Conservation (phyloP, 2,797 vertebrate genomes). For the Microctenopoma lineatum region DNA sequence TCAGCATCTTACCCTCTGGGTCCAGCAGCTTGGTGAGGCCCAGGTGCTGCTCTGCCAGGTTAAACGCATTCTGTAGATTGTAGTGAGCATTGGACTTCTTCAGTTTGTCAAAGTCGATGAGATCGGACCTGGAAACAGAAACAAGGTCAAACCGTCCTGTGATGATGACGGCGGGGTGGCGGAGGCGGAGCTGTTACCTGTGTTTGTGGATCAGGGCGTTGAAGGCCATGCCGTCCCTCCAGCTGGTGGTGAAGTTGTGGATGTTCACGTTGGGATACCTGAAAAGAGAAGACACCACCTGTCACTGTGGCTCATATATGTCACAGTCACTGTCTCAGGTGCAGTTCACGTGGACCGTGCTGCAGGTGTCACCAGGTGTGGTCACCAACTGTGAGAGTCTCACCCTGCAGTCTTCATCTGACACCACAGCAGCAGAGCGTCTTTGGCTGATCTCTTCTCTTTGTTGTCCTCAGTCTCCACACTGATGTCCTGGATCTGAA, state of each 20-base stretch:
- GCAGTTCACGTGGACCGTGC: too few relatives aligned
- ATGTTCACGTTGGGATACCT: slow-evolving; percentile 96
- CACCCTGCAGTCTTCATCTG: slow-evolving; percentile 99
- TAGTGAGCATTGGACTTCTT: slow-evolving; percentile 98
- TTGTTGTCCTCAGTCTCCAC: slow-evolving; percentile 98
- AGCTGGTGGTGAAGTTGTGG: slow-evolving; percentile 94
- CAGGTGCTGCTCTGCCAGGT: slow-evolving; percentile 95
- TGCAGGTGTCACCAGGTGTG: too few relatives aligned
- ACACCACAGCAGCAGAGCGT: slow-evolving; percentile 95
- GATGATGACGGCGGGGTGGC: too few relatives aligned
- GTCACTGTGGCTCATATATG: too few relatives aligned
- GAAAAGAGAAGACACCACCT: slow-evolving; percentile 5
- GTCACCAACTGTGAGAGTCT: slow-evolving; percentile 52
- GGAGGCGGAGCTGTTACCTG: slow-evolving; percentile 52
- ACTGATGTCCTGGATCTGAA: slow-evolving; percentile 97
- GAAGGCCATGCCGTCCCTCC: slow-evolving; percentile 96
- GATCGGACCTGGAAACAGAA: slow-evolving; percentile 86
- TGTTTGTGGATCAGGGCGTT: slow-evolving; percentile 96
- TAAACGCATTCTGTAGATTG: slow-evolving; percentile 98
- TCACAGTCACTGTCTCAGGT: too few relatives aligned
- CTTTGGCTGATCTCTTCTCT: slow-evolving; percentile 96
- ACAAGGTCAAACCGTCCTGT: too few relatives aligned
- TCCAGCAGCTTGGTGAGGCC: slow-evolving; percentile 95
- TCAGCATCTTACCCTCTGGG: slow-evolving; percentile 86
- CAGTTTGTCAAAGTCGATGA: slow-evolving; percentile 97